Percentiles rank a stretch among this genome's conserved stretches.
Evolutionary conservation across 2,113 vertebrate species (phyloP).

Genomic region (Genyomyrus donnyi): DNA sequence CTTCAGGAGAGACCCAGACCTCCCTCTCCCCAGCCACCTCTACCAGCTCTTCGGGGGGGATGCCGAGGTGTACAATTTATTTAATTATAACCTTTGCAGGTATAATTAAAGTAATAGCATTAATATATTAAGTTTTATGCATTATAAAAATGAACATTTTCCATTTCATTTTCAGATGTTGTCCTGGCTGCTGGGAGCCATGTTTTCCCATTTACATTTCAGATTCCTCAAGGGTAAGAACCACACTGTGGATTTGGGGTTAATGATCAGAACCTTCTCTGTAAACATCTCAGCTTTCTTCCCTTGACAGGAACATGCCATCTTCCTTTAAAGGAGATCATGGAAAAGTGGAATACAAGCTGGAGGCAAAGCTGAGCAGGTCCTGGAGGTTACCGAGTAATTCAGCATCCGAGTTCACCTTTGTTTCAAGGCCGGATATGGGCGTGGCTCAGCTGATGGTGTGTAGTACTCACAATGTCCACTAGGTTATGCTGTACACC

Average conservation of each 20-base stretch:
- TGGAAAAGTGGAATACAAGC: constrained; percentile 50
- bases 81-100: no score
- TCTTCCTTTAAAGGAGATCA: constrained; percentile 43
- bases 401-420: constrained; percentile 33
- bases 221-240: constrained; percentile 52
- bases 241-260: not conserved
- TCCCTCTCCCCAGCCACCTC: no score
- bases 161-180: constrained; percentile 6
- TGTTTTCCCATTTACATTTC: constrained; percentile 57
- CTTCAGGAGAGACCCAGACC: no score
- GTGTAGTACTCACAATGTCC: not conserved
- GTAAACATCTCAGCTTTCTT: not conserved
- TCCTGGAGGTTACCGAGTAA: constrained; percentile 46
- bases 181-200: constrained; percentile 47
- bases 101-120: not conserved
- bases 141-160: not conserved
- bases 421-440: constrained; percentile 35
- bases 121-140: not conserved
- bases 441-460: constrained; percentile 49
- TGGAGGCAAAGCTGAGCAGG: constrained; percentile 51
- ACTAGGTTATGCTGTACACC: not conserved
- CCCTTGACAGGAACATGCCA: constrained; percentile 44
- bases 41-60: no score
- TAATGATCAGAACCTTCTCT: not conserved
- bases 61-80: no score